phyloP scores from a whole-genome alignment of 2,888 invertebrate genomes.

The Perithous albicinctus region DNA sequence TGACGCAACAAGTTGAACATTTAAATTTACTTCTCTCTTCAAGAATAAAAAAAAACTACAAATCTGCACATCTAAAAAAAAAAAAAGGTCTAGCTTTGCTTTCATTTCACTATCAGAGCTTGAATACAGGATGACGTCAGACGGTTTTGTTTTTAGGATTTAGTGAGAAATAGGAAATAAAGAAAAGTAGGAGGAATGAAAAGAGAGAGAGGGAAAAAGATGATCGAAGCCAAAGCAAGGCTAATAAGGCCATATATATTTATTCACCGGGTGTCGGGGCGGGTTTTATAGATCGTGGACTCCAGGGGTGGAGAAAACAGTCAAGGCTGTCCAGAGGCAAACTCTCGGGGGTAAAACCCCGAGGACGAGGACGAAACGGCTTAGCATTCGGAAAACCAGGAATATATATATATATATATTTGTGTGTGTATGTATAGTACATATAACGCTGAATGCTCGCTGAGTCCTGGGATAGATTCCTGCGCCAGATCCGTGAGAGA shows the following conservation, averaged over 20 bases:
- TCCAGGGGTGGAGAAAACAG: constrained; percentile 59
- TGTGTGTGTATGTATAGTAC: constrained; percentile 64
- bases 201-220: constrained; percentile 5
- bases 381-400: constrained; percentile 77
- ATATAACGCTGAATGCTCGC: constrained; percentile 63
- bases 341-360: constrained; percentile 39
- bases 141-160: constrained; percentile 17
- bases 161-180: constrained; percentile 1
- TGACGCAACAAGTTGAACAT: constrained; percentile 2
- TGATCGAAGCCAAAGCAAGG: constrained; percentile 59
- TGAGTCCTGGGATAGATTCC: constrained; percentile 72
- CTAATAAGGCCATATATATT: constrained; percentile 73
- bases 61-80: constrained; percentile 80
- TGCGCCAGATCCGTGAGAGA: constrained; percentile 80
- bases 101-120: background rate
- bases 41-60: constrained; percentile 78
- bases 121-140: constrained; percentile 33
- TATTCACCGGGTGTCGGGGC: constrained; percentile 71
- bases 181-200: too few relatives aligned
- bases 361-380: constrained; percentile 65
- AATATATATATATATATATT: constrained; percentile 68
- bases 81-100: background rate
- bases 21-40: constrained; percentile 33
- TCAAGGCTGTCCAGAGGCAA: constrained; percentile 41
- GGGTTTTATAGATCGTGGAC: constrained; percentile 75